Evolutionary conservation across 2,797 vertebrate species (phyloP).

Genomic region (Tenualosa ilisha): DNA sequence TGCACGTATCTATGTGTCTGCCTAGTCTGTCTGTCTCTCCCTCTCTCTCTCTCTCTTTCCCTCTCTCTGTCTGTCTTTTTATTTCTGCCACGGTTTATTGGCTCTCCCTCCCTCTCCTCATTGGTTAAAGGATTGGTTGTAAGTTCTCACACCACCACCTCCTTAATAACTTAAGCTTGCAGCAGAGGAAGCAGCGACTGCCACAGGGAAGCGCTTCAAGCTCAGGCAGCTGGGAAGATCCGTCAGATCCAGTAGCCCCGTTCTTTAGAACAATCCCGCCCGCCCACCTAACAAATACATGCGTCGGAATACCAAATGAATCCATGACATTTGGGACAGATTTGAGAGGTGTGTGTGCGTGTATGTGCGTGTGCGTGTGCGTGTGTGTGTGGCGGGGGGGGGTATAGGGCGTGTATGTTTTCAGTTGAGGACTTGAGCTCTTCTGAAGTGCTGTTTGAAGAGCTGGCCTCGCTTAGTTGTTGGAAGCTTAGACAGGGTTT

Average conservation of each 20-base stretch:
- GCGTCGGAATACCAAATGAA: slow-evolving; percentile 44
- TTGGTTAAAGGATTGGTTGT: neutral
- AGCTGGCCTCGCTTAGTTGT: neutral
- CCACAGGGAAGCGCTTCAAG: neutral
- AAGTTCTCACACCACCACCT: neutral
- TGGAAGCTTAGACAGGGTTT: neutral
- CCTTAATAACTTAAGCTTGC: neutral
- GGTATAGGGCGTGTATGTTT: neutral
- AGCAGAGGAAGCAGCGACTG: neutral
- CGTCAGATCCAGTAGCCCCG: slow-evolving; percentile 33
- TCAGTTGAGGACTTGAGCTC: neutral
- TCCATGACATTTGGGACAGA: slow-evolving; percentile 48
- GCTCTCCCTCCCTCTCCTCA: neutral
- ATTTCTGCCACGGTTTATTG: neutral
- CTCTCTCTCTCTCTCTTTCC: neutral
- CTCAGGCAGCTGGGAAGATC: slow-evolving; percentile 25
- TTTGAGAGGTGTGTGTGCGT: neutral
- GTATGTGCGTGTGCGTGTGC: too few species aligned
- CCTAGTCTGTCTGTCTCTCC: neutral
- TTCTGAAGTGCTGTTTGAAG: neutral
- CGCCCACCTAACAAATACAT: slow-evolving; percentile 33
- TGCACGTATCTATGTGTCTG: neutral
- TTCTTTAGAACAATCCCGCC: slow-evolving; percentile 32
- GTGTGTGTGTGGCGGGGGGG: neutral
- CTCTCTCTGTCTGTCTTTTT: neutral